Evolutionary conservation across 2,113 vertebrate species (phyloP).

Genomic region (Trematocara marginatum): DNA sequence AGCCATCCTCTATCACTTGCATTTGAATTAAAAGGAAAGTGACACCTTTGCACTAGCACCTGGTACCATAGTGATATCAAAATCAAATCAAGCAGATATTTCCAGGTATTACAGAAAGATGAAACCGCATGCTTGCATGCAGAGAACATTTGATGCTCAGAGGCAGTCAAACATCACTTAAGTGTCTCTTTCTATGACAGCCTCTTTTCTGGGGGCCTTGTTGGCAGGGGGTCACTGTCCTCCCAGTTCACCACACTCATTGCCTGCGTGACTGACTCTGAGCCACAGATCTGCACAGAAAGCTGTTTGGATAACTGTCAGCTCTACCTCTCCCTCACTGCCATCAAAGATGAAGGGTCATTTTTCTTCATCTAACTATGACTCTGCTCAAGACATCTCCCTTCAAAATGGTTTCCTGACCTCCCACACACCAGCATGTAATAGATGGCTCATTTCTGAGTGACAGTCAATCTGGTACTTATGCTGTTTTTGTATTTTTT

Average conservation of each 20-base stretch:
- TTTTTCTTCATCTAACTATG: constrained; percentile 62
- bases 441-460: constrained; percentile 28
- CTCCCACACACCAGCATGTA: background rate
- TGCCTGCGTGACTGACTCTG: constrained; percentile 42
- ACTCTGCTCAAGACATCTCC: constrained; percentile 33
- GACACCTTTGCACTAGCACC: background rate
- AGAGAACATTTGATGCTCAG: constrained; percentile 9
- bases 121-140: background rate
- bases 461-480: constrained; percentile 1
- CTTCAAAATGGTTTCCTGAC: constrained; percentile 27
- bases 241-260: constrained; percentile 21
- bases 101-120: constrained; percentile 14
- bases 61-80: background rate
- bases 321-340: constrained; percentile 26
- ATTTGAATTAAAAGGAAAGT: background rate
- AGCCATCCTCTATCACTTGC: background rate
- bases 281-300: constrained; percentile 37
- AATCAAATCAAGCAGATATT: background rate
- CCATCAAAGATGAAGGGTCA: constrained; percentile 59
- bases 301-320: constrained; percentile 63
- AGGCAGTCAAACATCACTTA: constrained; percentile 26
- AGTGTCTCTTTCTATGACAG: constrained; percentile 32
- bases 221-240: constrained; percentile 40
- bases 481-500: background rate
- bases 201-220: background rate